These are phyloP conservation scores for Lacerta bilineata DNA, from an alignment of 2,797 vertebrate species.

Conservation along the genomic window DNA sequence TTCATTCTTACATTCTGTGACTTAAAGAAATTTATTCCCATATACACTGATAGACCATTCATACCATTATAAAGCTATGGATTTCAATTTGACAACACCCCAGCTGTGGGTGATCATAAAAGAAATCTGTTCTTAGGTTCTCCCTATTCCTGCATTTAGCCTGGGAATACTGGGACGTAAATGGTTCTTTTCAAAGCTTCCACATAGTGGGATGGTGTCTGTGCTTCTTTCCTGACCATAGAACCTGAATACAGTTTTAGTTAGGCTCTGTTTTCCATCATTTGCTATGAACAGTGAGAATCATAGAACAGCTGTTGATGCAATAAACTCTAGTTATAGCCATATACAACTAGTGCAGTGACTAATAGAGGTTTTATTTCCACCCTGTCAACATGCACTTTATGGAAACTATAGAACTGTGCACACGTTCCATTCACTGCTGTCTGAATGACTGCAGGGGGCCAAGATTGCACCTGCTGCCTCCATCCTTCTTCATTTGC, in stretches of 20 bases:
- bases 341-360: not conserved
- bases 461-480: not conserved
- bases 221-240: not conserved
- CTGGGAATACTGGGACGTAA: not conserved
- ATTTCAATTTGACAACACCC: not conserved
- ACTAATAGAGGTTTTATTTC: not conserved
- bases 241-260: conserved; percentile 27
- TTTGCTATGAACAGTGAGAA: conserved; percentile 7
- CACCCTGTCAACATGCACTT: not conserved
- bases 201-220: not conserved
- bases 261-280: conserved; percentile 10
- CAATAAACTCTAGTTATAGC: not conserved
- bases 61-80: not conserved
- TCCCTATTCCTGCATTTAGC: not conserved
- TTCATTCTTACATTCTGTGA: conserved; percentile 31
- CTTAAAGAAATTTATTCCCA: not conserved
- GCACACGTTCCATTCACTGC: conserved; percentile 18
- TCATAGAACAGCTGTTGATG: not conserved
- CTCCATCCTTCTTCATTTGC: not conserved
- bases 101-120: not conserved
- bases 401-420: not conserved
- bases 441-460: not conserved
- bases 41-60: rapidly evolving
- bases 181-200: not conserved
- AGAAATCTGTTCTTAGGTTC: not conserved